A percentile compares a stretch with the other conserved stretches of the same genome.
Conservation (phyloP, 2,888 invertebrate species). For the Polylopha cassiicola region DNA sequence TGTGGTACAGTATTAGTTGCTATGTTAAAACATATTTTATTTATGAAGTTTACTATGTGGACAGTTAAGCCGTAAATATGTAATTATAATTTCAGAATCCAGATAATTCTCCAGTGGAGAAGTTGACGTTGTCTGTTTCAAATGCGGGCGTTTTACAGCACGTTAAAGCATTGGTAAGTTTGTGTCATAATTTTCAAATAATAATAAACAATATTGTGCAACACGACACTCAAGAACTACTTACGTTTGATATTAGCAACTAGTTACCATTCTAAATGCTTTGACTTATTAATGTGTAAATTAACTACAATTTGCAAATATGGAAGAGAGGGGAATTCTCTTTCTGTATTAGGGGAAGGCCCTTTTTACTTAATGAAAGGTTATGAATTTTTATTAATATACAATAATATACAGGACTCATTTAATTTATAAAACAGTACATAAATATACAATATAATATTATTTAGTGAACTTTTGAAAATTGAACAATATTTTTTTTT, state of each 20-base stretch:
- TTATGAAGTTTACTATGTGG: slow-evolving; percentile 6
- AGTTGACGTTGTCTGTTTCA: slow-evolving; percentile 55
- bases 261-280: slow-evolving; percentile 2
- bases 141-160: slow-evolving; percentile 73
- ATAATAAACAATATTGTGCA: slow-evolving; percentile 22
- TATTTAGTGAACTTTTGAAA: too few relatives aligned
- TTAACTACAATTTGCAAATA: neutral
- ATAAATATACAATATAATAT: too few relatives aligned
- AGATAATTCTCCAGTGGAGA: slow-evolving; percentile 75
- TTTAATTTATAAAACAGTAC: too few relatives aligned
- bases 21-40: slow-evolving; percentile 3
- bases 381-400: too few relatives aligned
- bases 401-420: too few relatives aligned
- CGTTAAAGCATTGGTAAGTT: slow-evolving; percentile 80
- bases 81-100: slow-evolving; percentile 70
- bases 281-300: slow-evolving; percentile 13
- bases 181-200: slow-evolving; percentile 17
- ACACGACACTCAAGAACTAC: neutral
- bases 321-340: too few relatives aligned
- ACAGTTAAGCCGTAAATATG: slow-evolving; percentile 5
- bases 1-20: slow-evolving; percentile 7
- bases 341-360: too few relatives aligned
- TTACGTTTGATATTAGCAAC: slow-evolving; percentile 8
- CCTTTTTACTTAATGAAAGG: too few relatives aligned
- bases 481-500: too few relatives aligned